Evolutionary conservation across 37 sponge, comb jelly and placozoan species (phyloP).

Genomic region (Axinella damicornis): DNA sequence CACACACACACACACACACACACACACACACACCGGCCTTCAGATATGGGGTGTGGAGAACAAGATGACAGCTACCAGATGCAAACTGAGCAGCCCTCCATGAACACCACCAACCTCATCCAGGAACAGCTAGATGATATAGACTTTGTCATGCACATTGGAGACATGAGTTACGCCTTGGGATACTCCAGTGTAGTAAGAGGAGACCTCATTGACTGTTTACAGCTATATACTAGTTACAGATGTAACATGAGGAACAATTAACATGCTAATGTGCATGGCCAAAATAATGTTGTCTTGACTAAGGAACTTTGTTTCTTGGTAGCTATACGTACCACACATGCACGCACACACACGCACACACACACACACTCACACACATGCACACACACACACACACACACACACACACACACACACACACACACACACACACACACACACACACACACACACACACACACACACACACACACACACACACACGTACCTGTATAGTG

Average conservation of each 20-base stretch:
- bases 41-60: conserved; percentile 74
- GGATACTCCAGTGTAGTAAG: conserved; percentile 62
- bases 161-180: conserved; percentile 83
- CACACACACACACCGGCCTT: not conserved
- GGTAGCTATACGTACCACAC: too few relatives aligned
- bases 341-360: too few relatives aligned
- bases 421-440: too few relatives aligned
- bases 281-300: too few relatives aligned
- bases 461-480: conserved; percentile 12
- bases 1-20: not conserved
- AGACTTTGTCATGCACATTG: conserved; percentile 87
- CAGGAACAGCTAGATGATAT: conserved; percentile 30
- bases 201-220: too few relatives aligned
- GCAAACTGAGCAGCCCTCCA: conserved; percentile 47
- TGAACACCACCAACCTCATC: conserved; percentile 59
- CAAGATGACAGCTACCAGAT: conserved; percentile 44
- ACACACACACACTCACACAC: too few relatives aligned
- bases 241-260: too few relatives aligned
- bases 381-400: too few relatives aligned
- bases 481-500: conserved; percentile 56
- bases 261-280: too few relatives aligned
- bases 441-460: not conserved
- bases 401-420: too few relatives aligned
- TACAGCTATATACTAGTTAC: too few relatives aligned
- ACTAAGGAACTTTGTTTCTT: too few relatives aligned